Base-by-base conservation (phyloP, 2,797 vertebrate genomes). In the Arrhamphus sclerolepis region DNA sequence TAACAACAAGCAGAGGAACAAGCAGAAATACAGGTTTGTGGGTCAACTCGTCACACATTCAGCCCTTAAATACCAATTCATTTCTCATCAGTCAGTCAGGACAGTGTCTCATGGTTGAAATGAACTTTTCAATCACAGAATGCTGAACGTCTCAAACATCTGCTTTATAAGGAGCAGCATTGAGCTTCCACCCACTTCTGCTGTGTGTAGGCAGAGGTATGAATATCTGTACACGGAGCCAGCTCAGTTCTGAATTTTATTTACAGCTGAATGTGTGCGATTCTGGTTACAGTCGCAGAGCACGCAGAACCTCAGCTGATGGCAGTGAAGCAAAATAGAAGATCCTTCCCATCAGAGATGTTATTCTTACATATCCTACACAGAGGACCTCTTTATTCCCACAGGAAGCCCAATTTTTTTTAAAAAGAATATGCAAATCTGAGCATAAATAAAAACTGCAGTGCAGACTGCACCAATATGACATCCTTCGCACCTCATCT, bases 301-400 rank as follows among this genome's bases (percentile, higher is more conserved):
- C 72, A 86, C n/a, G 70, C 62, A 65, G 75, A 79, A 60, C 61
- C 82, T 80, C 87, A 88, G 85, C 86, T 91, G 89, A 84, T 87
- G 89, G 89, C 89, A 89, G 80, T 78, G 68, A 78, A 70, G 21
- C 19, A 21, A 46, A 20, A 46, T 14, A 38, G 11, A 14, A 38
- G 34, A 38, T 13, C 34, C 14, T 38, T 38, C 34, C 34, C 14
- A 16, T 38, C 34, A 38, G 13, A 38, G 3, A 16, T 38, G 34
- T 13, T 38, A 38, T 14, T 38, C 34, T 14, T 38, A 38, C 13
- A 38, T 38, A 11, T 38, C 11, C 14, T 38, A 38, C 34, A 38
- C 11, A 38, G 34, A 38, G 34, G 34, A 38, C 13, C 13, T 38
- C 34, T 38, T 38, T 38, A 13, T 38, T 4, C 34, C 13, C 34